Evolutionary conservation across 2,113 vertebrate species (phyloP), one percentile per base, ranked within the genome.

Genomic region (Thymallus thymallus): DNA sequence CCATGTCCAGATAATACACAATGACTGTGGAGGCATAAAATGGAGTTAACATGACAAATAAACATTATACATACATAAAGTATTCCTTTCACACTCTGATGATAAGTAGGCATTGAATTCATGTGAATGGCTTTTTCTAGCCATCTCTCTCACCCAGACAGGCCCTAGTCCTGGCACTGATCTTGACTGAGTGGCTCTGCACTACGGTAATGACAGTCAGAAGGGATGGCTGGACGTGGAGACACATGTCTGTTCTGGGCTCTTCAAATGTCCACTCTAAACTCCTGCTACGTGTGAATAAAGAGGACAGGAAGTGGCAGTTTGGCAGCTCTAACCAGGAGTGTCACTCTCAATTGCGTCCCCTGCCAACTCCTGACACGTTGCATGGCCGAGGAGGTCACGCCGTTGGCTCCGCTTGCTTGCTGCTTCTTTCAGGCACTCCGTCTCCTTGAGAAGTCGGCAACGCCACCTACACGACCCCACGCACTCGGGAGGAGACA

Each of bases 281-380:
- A 89, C 90, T 91, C 92, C 90, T 78, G 86, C 85, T 89, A 91
- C 86, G 88, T 92, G 90, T 92, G 90, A 91, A 92, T 93, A 92
- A 92, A 92, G 90, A 90, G 87, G 91, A 93, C 91, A 92, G 90
- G 91, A 92, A 92, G 92, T 92, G 92, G 92, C 90, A 91, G 91
- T 91, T 94, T 93, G 93, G 92, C 93, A 92, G 91, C 91, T 93
- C 92, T 90, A 91, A 91, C 92, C 92, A 92, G 89, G 91, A 91
- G 90, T 93, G 92, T 92, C 92, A 93, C 86, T 90, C 91, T 88
- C 88, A 90, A 93, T 93, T 89, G 91, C 74, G 80, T 93, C 91
- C 90, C 89, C 89, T 93, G 93, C 92, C 92, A 93, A 87, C 92
- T 91, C 77, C 82, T 89, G 87, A 90, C 83, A 87, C 87, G 80